Evolutionary conservation across 92 coral and sea anemone genomes (phyloP).

Genomic region (Palythoa heliodiscus): DNA sequence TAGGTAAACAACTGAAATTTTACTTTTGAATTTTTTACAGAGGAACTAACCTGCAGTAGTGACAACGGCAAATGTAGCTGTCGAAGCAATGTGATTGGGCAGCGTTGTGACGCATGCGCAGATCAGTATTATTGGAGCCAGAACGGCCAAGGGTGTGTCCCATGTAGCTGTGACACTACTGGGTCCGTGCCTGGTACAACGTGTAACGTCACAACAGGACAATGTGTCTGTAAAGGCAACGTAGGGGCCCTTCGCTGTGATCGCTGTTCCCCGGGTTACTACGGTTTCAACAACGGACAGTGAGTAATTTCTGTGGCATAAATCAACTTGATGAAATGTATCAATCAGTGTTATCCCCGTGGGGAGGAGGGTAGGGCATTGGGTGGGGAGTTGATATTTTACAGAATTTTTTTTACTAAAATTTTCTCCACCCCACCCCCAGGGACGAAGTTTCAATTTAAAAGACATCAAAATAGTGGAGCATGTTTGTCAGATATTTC

Average conservation of each 20-base stretch:
- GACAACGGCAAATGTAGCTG: slow-evolving; percentile 87
- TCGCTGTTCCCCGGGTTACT: slow-evolving; percentile 80
- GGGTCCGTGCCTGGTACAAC: slow-evolving; percentile 72
- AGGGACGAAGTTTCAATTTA: too few relatives aligned
- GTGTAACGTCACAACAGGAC: slow-evolving; percentile 80
- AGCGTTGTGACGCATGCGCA: slow-evolving; percentile 78
- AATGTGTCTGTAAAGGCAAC: slow-evolving; percentile 82
- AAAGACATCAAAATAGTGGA: too few relatives aligned
- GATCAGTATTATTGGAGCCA: slow-evolving; percentile 83
- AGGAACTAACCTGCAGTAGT: slow-evolving; percentile 70
- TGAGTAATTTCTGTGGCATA: slow-evolving; percentile 20
- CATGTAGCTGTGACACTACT: slow-evolving; percentile 65
- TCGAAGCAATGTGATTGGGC: slow-evolving; percentile 75
- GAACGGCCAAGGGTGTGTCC: slow-evolving; percentile 80
- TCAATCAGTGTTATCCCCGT: too few relatives aligned
- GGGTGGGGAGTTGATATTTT: too few relatives aligned
- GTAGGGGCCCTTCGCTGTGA: slow-evolving; percentile 83
- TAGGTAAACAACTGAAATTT: too few relatives aligned
- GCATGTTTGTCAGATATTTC: too few relatives aligned
- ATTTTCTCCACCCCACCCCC: too few relatives aligned
- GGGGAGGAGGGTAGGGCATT: too few relatives aligned
- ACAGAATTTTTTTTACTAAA: too few relatives aligned
- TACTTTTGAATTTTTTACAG: slow-evolving; percentile 23
- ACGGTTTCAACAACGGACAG: slow-evolving; percentile 64
- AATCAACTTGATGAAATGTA: background rate